phyloP scores from a whole-genome alignment of 2,113 vertebrate genomes.

The Dasypus novemcinctus region DNA sequence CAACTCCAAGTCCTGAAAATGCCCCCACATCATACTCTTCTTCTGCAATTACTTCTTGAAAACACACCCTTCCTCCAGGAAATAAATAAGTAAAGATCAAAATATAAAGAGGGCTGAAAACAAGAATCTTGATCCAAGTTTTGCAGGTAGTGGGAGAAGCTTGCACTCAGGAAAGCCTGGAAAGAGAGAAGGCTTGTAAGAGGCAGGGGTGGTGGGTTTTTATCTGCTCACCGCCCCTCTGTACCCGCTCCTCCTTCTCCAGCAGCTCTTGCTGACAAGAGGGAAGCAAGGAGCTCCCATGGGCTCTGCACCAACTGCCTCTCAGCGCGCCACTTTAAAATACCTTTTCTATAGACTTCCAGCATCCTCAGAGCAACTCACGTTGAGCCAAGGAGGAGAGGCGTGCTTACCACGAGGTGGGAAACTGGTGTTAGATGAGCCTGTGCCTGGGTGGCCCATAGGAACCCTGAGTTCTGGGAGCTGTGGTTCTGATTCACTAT shows the following conservation, averaged over 20 bases:
- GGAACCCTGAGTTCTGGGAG: not conserved
- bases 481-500: not conserved
- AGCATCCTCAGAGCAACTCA: not conserved
- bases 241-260: not conserved
- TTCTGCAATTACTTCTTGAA: not conserved
- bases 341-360: not conserved
- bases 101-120: not conserved
- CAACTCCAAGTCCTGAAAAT: too few species aligned
- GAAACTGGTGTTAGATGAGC: not conserved
- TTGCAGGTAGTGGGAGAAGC: not conserved
- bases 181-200: not conserved
- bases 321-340: not conserved
- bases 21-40: too few species aligned
- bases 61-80: not conserved
- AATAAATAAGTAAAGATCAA: not conserved
- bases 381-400: not conserved
- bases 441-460: too few species aligned
- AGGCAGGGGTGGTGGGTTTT: not conserved
- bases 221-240: not conserved
- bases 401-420: not conserved
- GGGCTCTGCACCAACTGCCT: not conserved
- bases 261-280: not conserved
- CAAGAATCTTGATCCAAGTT: not conserved
- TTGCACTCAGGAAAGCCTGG: not conserved
- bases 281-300: not conserved